phyloP scores from a whole-genome alignment of 2,113 vertebrate genomes.

The Protobothrops mucrosquamatus region DNA sequence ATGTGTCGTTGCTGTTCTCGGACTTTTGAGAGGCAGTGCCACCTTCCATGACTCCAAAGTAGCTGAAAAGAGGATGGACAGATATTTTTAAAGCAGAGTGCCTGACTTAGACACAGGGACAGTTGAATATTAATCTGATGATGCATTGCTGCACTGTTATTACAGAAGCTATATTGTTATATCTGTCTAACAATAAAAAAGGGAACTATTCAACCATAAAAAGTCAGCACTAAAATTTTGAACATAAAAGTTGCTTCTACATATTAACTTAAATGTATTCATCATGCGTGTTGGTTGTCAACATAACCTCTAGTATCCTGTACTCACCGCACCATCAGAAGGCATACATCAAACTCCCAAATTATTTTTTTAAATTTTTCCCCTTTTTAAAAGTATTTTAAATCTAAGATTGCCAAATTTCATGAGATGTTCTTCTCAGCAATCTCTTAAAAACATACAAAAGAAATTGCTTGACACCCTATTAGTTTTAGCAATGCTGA shows the following conservation, averaged over 20 bases:
- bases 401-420: neutral
- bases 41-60: slow-evolving; percentile 32
- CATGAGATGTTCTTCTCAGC: neutral
- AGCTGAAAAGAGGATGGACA: slow-evolving; percentile 18
- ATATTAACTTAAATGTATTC: rapidly evolving
- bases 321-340: neutral
- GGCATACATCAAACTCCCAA: neutral
- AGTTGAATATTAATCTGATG: neutral
- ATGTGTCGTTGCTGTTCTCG: neutral
- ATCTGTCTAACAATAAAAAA: neutral
- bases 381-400: neutral
- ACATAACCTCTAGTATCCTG: neutral
- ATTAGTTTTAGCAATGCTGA: neutral
- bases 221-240: neutral
- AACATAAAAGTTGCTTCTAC: neutral
- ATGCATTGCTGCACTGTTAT: neutral
- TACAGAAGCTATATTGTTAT: neutral
- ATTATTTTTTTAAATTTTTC: neutral
- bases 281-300: neutral
- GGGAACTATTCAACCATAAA: neutral
- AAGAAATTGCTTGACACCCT: neutral
- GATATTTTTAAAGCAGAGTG: neutral
- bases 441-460: neutral
- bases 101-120: neutral
- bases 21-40: neutral